Base-by-base conservation (phyloP, 2,797 vertebrate genomes). In the Sebastes diploproa region DNA sequence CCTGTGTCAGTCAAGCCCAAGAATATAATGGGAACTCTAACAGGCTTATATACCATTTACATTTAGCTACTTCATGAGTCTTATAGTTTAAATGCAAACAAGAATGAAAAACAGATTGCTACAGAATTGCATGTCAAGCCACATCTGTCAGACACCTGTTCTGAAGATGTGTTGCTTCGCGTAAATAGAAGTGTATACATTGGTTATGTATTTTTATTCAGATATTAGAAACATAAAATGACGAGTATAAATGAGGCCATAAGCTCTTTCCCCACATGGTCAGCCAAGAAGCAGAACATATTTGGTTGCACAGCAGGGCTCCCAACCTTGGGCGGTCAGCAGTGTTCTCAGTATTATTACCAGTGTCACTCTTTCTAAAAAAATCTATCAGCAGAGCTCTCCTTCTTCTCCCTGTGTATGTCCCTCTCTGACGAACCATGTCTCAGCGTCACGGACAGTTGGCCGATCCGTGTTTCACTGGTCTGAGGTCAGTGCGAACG, bases 391-490 rank as follows among this genome's bases (percentile, higher is more conserved):
- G 50, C 50, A 54, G 50, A 54, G 20, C 50, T n/a, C 50, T 54
- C 50, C 9, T 20, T 54, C 50, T 9, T 54, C 20, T 54, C 50
- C 8, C 50, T 54, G 50, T 5, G 9, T n/a, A n/a, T 54, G 50
- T 34, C 63, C 22, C 30, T 69, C 50, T 68, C 59, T 61, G 65
- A 85, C 52, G 59, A 65, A 81, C 42, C 9, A 3, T 73, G 68
- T 62, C 22, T 65, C 34, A 6, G 61, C 66, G 23, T 81, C 78
- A 76, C 5, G 16, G 76, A 68, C 86, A 79, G 78, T 77, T 84
- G 81, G 79, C 76, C 75, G 38, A 59, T 78, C 68, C 6, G 7
- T 77, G 84, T 83, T 63, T 77, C 76, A 78, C 79, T 81, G 80
- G 36, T 83, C 80, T 50, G 75, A 72, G 86, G 80, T 86, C 75